Conservation (phyloP, 2,797 vertebrate species). For the Poeciliopsis presidionis region DNA sequence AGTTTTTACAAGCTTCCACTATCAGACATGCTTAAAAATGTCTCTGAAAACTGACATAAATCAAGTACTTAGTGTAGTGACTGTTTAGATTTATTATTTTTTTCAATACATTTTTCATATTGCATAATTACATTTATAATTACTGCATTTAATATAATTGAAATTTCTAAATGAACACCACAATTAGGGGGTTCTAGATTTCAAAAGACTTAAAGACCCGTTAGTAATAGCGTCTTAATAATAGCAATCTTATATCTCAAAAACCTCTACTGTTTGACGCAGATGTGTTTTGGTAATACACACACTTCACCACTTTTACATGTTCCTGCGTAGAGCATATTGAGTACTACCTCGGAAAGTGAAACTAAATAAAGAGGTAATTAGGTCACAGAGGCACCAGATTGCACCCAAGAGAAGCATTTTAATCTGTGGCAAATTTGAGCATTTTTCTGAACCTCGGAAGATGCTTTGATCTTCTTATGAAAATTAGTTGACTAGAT, state of each 20-base stretch:
- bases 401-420: not conserved
- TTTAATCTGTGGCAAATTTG: not conserved
- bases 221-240: not conserved
- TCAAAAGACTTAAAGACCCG: not conserved
- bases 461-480: not conserved
- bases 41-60: not conserved
- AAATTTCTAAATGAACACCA: not conserved
- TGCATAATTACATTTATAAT: not conserved
- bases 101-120: not conserved
- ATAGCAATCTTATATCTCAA: not conserved
- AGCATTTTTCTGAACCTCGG: not conserved
- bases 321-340: not conserved
- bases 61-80: not conserved
- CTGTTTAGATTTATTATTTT: not conserved
- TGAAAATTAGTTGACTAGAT: not conserved
- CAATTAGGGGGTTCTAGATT: not conserved
- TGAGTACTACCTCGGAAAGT: not conserved
- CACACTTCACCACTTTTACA: not conserved
- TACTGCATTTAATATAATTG: not conserved
- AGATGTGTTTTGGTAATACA: not conserved
- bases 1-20: not conserved
- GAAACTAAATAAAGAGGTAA: slow-evolving; percentile 1
- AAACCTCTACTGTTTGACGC: not conserved
- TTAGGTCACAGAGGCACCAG: not conserved
- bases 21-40: not conserved